Percentiles rank a stretch among this genome's conserved stretches.
phyloP scores from a whole-genome alignment of 2,888 invertebrate genomes.

The Trachelus stipa region DNA sequence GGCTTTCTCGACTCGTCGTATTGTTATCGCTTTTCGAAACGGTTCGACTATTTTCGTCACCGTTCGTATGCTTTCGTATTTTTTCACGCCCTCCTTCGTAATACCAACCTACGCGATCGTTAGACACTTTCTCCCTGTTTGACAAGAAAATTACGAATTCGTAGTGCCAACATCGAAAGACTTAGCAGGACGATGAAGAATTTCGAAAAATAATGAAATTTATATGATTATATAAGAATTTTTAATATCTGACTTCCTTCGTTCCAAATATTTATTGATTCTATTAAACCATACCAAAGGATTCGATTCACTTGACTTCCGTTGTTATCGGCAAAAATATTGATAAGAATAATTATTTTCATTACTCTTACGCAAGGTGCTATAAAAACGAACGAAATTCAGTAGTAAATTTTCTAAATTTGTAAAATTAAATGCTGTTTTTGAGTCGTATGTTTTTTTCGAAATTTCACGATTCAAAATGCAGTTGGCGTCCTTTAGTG shows the following conservation, averaged over 20 bases:
- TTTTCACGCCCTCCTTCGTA: background rate
- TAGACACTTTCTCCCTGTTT: background rate
- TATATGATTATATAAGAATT: background rate
- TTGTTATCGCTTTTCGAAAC: background rate
- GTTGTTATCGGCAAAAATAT: background rate
- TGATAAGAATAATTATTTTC: background rate
- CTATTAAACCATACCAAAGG: background rate
- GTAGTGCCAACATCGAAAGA: background rate
- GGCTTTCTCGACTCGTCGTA: background rate
- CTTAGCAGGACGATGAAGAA: background rate
- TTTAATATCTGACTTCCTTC: background rate
- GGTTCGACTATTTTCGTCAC: background rate
- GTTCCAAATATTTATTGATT: background rate
- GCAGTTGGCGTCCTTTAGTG: accelerated
- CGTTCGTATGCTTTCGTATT: background rate
- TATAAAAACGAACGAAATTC: too few species aligned
- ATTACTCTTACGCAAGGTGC: background rate
- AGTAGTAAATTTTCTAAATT: too few species aligned
- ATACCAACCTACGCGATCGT: background rate
- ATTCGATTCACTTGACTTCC: background rate
- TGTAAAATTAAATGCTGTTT: too few species aligned
- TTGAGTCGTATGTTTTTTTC: background rate
- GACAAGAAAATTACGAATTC: background rate
- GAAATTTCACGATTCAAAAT: background rate
- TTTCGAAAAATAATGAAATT: background rate